Percentiles rank a stretch among this genome's conserved stretches.
These are phyloP conservation scores for Pleuronectes platessa DNA, from an alignment of 2,113 vertebrate species.

Conservation along the genomic window DNA sequence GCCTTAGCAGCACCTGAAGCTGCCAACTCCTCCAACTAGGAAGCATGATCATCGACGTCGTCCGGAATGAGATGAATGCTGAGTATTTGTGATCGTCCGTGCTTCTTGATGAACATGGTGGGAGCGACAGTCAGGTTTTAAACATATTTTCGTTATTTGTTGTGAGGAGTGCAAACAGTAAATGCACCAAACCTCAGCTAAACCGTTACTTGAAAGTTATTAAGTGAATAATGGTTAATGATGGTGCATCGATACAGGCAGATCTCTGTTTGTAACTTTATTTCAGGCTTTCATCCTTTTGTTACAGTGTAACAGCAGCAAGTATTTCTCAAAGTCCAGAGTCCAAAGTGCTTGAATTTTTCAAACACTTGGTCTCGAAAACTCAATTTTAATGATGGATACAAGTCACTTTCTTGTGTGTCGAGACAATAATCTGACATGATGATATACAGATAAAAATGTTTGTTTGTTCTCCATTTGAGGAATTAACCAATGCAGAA, in stretches of 20 bases:
- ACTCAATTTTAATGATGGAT: neutral
- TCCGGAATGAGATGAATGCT: neutral
- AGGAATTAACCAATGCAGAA: neutral
- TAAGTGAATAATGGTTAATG: neutral
- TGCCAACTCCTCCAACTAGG: constrained; percentile 13
- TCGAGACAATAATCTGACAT: constrained; percentile 10
- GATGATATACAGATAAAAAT: neutral
- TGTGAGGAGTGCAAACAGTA: neutral
- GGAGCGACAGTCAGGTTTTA: neutral
- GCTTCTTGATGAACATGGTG: constrained; percentile 8
- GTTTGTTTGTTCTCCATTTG: neutral
- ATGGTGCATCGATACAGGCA: neutral
- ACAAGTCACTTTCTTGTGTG: neutral
- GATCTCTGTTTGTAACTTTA: constrained; percentile 17
- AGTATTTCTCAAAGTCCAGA: constrained; percentile 16
- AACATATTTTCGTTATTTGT: neutral
- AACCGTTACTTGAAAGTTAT: neutral
- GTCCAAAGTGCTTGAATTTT: constrained; percentile 18
- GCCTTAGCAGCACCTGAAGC: constrained; percentile 5
- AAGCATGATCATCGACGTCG: neutral
- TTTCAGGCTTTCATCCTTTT: constrained; percentile 32
- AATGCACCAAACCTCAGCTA: neutral
- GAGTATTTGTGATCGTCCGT: neutral
- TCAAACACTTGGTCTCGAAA: neutral
- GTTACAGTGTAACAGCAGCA: constrained; percentile 69